Base-by-base conservation (phyloP, 53 echinoderm and acorn worm genomes). In the Holothuria scabra region DNA sequence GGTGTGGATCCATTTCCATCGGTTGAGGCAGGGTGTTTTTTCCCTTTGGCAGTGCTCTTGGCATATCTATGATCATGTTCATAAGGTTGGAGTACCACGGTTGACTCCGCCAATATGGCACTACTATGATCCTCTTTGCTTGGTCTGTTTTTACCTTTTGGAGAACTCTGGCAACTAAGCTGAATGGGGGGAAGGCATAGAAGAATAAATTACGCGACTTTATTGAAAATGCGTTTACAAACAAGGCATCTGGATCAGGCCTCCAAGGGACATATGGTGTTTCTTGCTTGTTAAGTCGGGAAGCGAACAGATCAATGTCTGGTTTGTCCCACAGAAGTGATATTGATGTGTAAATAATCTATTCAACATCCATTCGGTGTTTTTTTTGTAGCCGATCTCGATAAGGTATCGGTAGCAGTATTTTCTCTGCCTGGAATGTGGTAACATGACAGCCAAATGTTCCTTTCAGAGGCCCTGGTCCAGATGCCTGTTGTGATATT, bases 141-240 rank as follows among this genome's bases (percentile, higher is more conserved):
- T 64, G 62, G 56, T 86, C 86, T 46, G 20, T 12, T 13, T 60
- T 25, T 64, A 78, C 46, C 35, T 86, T 86, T 29, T 46, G 76
- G 1, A 78, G 14, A 1, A 31, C 34, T 6, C 25, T 35, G 30
- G 26, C 66, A 23, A 62, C 26, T 22, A 80, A 32, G 41, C 80
- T 67, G 38, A 80, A 80, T 12, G 80, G 81, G 35, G 80, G 81
- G 19, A 87, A 80, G 11, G 81, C 84, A 84, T 79, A 84, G 30
- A 84, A 84, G 5, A 63, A 74, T 56, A 29, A 20, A 37, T 46
- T 20, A 74, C 63, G 5, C 88, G 84, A 88, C 56, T 46, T 49
- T 46, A 74, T 41, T 38, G 89, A 84, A 58, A 84, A 85, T 34
- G 84, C 89, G 55, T 89, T 80, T 41, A 89, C 59, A 69, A 31